Percentiles rank a stretch among this genome's conserved stretches.
Evolutionary conservation across 2,797 vertebrate genomes (phyloP).

Genomic region (Girardinus metallicus): DNA sequence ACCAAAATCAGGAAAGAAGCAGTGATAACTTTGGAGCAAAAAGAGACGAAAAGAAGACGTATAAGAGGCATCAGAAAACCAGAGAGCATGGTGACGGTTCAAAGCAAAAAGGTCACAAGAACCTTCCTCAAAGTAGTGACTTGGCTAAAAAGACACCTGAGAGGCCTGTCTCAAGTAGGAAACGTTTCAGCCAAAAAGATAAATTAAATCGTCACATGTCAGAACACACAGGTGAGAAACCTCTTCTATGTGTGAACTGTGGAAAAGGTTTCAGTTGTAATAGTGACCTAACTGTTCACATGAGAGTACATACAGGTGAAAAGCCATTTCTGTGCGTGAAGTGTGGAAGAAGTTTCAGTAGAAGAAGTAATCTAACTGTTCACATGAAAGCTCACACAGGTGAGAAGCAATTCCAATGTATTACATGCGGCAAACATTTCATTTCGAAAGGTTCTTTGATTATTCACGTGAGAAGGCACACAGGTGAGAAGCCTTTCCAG

Average conservation of each 20-base stretch:
- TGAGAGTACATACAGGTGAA: neutral
- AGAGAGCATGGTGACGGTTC: neutral
- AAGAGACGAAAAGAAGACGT: too few species aligned
- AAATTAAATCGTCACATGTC: neutral
- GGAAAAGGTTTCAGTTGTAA: neutral
- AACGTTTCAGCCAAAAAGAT: neutral
- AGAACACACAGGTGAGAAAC: neutral
- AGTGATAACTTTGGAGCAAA: neutral
- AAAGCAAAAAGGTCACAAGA: neutral
- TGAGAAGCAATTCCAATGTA: neutral
- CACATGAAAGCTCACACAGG: neutral
- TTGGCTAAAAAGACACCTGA: neutral
- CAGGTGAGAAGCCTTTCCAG: neutral
- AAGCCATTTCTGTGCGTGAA: neutral
- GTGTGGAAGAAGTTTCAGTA: neutral
- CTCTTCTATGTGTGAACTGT: neutral
- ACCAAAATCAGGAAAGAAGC: neutral
- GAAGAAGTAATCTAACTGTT: neutral
- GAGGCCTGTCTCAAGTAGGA: neutral
- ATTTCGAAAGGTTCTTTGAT: neutral
- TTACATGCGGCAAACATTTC: neutral
- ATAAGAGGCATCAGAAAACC: too few species aligned
- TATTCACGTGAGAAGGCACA: neutral
- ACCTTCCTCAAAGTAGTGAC: neutral
- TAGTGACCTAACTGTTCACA: neutral